Conservation (phyloP, 2,888 invertebrate genomes). For the Eupithecia pulchellata region DNA sequence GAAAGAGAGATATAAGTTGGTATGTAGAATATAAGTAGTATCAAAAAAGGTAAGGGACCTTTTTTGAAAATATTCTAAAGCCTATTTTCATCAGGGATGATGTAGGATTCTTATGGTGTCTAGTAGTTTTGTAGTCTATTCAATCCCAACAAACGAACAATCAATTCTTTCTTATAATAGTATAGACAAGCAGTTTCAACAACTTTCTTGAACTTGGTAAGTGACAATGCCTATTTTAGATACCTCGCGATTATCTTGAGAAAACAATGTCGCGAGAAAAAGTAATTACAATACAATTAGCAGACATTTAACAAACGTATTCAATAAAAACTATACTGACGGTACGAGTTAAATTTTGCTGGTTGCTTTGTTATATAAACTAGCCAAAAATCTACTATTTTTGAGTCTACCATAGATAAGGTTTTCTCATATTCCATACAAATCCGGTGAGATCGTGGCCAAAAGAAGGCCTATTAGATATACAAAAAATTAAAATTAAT, state of each 20-base stretch:
- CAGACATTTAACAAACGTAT: slow-evolving; percentile 5
- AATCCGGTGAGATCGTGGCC: too few relatives aligned
- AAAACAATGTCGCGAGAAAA: slow-evolving; percentile 9
- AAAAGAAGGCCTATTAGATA: too few relatives aligned
- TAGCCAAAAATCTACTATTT: not conserved
- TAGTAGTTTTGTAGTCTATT: too few relatives aligned
- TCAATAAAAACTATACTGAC: not conserved
- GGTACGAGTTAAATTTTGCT: not conserved
- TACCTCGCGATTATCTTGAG: not conserved
- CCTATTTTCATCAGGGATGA: too few relatives aligned
- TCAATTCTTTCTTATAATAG: too few relatives aligned
- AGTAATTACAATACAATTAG: slow-evolving; percentile 22
- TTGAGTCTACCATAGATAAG: not conserved
- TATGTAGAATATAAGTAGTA: too few relatives aligned
- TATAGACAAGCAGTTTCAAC: not conserved
- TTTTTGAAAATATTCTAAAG: too few relatives aligned
- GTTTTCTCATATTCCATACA: not conserved
- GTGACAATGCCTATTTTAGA: slow-evolving; percentile 6
- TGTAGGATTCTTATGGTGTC: too few relatives aligned
- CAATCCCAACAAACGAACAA: too few relatives aligned
- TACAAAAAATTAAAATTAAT: too few relatives aligned
- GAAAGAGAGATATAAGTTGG: too few relatives aligned
- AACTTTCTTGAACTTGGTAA: slow-evolving; percentile 6
- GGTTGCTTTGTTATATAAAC: slow-evolving; percentile 1
- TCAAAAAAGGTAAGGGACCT: too few relatives aligned